These are phyloP conservation scores for Apodemia mormo DNA, from an alignment of 2,888 invertebrate genomes.

Conservation along the genomic window DNA sequence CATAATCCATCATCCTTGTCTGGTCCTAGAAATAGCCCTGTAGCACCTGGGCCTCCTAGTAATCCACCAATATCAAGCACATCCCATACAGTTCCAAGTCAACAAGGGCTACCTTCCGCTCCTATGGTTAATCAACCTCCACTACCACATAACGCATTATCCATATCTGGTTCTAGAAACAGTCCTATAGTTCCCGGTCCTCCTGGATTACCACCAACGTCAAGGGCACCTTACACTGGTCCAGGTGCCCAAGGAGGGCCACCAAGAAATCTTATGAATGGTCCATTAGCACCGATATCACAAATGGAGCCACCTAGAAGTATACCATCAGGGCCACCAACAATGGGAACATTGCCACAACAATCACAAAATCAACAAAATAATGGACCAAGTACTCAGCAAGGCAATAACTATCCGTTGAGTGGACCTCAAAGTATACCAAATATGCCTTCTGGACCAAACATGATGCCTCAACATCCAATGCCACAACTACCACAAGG, in stretches of 20 bases:
- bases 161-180: constrained; percentile 49
- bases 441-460: constrained; percentile 31
- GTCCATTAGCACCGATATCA: constrained; percentile 35
- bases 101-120: constrained; percentile 43
- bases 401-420: constrained; percentile 30
- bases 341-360: constrained; percentile 28
- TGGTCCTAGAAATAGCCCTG: constrained; percentile 57
- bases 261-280: constrained; percentile 38
- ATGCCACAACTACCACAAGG: constrained; percentile 39
- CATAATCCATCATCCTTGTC: constrained; percentile 35
- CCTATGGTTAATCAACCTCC: constrained; percentile 56
- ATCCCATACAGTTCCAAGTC: constrained; percentile 26
- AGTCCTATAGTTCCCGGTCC: constrained; percentile 46
- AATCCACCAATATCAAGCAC: constrained; percentile 23
- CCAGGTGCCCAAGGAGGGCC: constrained; percentile 36
- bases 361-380: constrained; percentile 26
- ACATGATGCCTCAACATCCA: constrained; percentile 28
- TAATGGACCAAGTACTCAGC: constrained; percentile 30
- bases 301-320: constrained; percentile 37
- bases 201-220: constrained; percentile 26
- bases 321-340: constrained; percentile 29
- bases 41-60: constrained; percentile 30
- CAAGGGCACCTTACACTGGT: neutral
- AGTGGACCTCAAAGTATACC: constrained; percentile 35
- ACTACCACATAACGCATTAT: constrained; percentile 35